Base-by-base conservation (phyloP, 2,113 vertebrate species). In the Corythoichthys haematopterus region DNA sequence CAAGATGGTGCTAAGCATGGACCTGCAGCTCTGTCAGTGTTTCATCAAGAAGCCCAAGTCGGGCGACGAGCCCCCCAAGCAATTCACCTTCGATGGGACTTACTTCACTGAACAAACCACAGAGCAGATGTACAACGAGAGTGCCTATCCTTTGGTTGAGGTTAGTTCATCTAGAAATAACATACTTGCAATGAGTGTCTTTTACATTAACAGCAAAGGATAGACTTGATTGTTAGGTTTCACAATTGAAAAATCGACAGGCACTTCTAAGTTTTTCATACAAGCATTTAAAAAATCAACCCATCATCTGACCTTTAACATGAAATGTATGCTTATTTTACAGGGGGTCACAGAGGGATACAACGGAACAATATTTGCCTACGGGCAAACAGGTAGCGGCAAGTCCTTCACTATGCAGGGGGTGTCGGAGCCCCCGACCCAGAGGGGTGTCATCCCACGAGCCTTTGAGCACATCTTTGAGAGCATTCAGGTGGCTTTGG, bases 401-500 rank as follows among this genome's bases (percentile, higher is more conserved):
- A 96, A 98, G 64, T 96, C 95, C 2, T 96, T 95, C 81, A 95
- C 94, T 78, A 96, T 95, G 94, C 94, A 96, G 84, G 96, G 95
- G 5, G 82, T 92, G 35, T 7, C 66, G 0, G 87, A 93, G 35
- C 93, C 93, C 0, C 65, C 91, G 4, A 51, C 84, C 1, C 93
- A 94, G 83, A 91, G 84, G 74, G 95, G 94, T 35, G 88, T 95
- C 72, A 93, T 96, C 38, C 94, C 94, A 4, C 81, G 95, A 56
- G 94, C 92, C 0, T 95, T 95, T 58, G 96, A 97, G 55, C 94
- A 95, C 66, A 74, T 95, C 68, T 97, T 95, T 71, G 94, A 95
- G 83, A 95, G 93, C 0, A 82, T 94, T 47, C 96, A 97, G 94
- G 95, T 97, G 79, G 4, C 50, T 35, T 12, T 1, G 11, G 2